phyloP scores from a whole-genome alignment of 1,140 invertebrate genomes.

The Reticulitermes speratus region DNA sequence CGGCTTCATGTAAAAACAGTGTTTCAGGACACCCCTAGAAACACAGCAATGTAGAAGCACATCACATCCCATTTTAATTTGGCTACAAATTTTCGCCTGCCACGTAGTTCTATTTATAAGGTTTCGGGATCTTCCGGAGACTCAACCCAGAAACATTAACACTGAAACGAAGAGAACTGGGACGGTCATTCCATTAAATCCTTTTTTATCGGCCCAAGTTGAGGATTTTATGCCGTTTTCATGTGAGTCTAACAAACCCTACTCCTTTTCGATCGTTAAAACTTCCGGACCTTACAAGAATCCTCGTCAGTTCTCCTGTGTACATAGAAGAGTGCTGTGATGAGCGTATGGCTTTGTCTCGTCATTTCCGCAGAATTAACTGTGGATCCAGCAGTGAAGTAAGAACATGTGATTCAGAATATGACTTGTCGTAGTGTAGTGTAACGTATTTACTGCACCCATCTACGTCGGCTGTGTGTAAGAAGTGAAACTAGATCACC shows the following conservation, averaged over 20 bases:
- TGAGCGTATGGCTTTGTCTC: neutral
- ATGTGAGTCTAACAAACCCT: neutral
- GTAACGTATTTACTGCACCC: neutral
- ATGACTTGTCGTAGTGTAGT: neutral
- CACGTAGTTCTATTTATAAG: neutral
- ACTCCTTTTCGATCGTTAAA: neutral
- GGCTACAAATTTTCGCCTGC: constrained; percentile 1
- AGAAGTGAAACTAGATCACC: no score
- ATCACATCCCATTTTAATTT: neutral
- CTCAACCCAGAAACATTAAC: neutral
- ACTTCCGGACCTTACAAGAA: neutral
- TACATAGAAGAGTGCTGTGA: neutral
- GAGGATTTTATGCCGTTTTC: constrained; percentile 6
- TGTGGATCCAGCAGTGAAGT: neutral
- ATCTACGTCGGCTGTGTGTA: no score
- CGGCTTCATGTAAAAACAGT: neutral
- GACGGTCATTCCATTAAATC: neutral
- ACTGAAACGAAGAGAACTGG: neutral
- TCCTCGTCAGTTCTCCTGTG: neutral
- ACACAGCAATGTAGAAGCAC: neutral
- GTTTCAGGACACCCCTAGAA: neutral
- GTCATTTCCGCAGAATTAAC: neutral
- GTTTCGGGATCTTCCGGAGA: neutral
- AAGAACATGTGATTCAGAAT: neutral
- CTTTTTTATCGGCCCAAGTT: neutral